A percentile compares a stretch with the other conserved stretches of the same genome.
Conservation (phyloP, 1,140 invertebrate genomes). For the Heliconius congener region DNA sequence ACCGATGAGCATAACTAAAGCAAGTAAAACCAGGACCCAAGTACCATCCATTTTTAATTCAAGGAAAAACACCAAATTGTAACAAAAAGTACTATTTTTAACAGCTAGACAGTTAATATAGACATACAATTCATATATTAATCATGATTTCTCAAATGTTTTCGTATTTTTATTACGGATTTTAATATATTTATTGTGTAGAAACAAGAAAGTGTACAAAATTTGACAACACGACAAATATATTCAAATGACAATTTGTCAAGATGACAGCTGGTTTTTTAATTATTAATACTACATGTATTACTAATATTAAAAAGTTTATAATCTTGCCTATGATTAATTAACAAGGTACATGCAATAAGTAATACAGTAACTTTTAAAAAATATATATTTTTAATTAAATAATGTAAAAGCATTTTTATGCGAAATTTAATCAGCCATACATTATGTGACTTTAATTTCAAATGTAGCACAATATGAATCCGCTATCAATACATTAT, state of each 20-base stretch:
- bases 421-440: too few relatives aligned
- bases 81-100: background rate
- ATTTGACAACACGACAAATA: slow-evolving; percentile 35
- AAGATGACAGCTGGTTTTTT: slow-evolving; percentile 11
- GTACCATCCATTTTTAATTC: slow-evolving; percentile 89
- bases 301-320: background rate
- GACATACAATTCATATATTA: background rate
- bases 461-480: too few relatives aligned
- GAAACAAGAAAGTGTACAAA: slow-evolving; percentile 8
- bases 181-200: slow-evolving; percentile 17
- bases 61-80: slow-evolving; percentile 10
- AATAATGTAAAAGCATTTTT: too few relatives aligned
- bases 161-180: background rate
- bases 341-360: background rate
- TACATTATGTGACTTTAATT: too few relatives aligned
- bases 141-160: slow-evolving; percentile 12
- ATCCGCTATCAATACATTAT: too few relatives aligned
- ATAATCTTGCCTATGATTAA: background rate
- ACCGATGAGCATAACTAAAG: slow-evolving; percentile 95
- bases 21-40: slow-evolving; percentile 89
- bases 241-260: slow-evolving; percentile 15
- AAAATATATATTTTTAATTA: too few relatives aligned
- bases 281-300: background rate
- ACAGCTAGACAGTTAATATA: background rate
- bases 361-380: too few relatives aligned